These are phyloP conservation scores for Byasa hedistus DNA, from an alignment of 2,888 invertebrate species.

Conservation along the genomic window DNA sequence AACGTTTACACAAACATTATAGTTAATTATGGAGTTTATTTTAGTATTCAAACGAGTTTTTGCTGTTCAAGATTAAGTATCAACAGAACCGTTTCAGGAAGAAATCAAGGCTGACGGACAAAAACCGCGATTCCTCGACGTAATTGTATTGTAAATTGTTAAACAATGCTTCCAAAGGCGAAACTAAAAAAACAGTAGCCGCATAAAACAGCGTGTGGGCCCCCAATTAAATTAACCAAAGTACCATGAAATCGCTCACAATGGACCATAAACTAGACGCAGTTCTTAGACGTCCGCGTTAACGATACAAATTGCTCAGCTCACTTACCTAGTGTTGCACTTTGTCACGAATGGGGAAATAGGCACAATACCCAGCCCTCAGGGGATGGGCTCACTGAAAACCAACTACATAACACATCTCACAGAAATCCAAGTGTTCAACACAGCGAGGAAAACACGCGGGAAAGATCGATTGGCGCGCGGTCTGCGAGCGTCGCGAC, in stretches of 20 bases:
- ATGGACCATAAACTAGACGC: slow-evolving; percentile 52
- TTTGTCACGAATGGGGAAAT: slow-evolving; percentile 40
- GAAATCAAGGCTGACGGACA: slow-evolving; percentile 14
- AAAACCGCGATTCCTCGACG: not conserved
- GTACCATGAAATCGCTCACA: slow-evolving; percentile 46
- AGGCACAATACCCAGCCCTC: slow-evolving; percentile 52
- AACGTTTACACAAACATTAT: not conserved
- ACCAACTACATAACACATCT: slow-evolving; percentile 64
- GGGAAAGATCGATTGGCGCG: slow-evolving; percentile 50
- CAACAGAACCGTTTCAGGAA: slow-evolving; percentile 18
- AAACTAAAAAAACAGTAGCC: slow-evolving; percentile 30
- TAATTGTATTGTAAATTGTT: slow-evolving; percentile 8
- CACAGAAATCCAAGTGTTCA: slow-evolving; percentile 53
- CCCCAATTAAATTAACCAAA: slow-evolving; percentile 40
- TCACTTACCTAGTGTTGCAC: slow-evolving; percentile 52
- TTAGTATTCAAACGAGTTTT: slow-evolving; percentile 1
- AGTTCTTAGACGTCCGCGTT: slow-evolving; percentile 35
- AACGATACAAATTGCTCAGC: slow-evolving; percentile 28
- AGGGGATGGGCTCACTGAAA: slow-evolving; percentile 64
- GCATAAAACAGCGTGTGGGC: slow-evolving; percentile 36
- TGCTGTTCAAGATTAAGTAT: not conserved
- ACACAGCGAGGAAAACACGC: slow-evolving; percentile 51
- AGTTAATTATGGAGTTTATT: not conserved
- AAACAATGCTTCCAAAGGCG: slow-evolving; percentile 10
- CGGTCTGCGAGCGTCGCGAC: slow-evolving; percentile 67